These are phyloP conservation scores for Tyria jacobaeae DNA, from an alignment of 2,888 invertebrate species.

Conservation along the genomic window DNA sequence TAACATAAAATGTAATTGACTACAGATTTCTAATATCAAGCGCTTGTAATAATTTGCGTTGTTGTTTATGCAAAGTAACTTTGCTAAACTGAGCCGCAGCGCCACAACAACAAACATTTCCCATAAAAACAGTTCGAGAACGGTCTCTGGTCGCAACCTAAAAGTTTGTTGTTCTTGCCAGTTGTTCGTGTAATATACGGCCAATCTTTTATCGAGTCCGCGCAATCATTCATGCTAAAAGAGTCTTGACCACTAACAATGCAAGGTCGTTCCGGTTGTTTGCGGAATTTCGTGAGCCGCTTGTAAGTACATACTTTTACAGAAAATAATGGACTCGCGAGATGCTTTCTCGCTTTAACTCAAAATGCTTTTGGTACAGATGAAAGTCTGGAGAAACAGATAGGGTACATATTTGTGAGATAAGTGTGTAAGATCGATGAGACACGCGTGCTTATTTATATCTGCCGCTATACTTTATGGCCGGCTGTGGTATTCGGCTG, in stretches of 20 bases:
- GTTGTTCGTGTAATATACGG: constrained; percentile 39
- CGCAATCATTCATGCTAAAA: constrained; percentile 56
- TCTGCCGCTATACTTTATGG: constrained; percentile 65
- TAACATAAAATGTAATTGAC: constrained; percentile 24
- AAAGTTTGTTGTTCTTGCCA: constrained; percentile 23
- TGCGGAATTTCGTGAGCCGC: constrained; percentile 56
- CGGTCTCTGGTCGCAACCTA: no score
- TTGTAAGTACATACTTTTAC: constrained; percentile 41
- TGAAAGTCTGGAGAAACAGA: constrained; percentile 60
- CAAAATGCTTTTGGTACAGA: constrained; percentile 39
- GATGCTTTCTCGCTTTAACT: constrained; percentile 34
- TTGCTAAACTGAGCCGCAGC: constrained; percentile 50
- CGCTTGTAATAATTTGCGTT: constrained; percentile 48
- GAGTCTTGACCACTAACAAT: constrained; percentile 62
- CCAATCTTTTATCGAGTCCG: constrained; percentile 49
- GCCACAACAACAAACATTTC: constrained; percentile 43
- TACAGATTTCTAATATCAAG: constrained; percentile 30
- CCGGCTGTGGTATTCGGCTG: constrained; percentile 71
- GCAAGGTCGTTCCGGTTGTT: constrained; percentile 69
- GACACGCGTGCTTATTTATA: constrained; percentile 73
- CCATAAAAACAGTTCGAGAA: constrained; percentile 31
- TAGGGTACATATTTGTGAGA: constrained; percentile 64
- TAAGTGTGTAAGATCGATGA: constrained; percentile 66
- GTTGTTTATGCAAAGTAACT: constrained; percentile 56
- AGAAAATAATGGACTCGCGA: constrained; percentile 26